These are phyloP conservation scores for Napeogenes inachia DNA, from an alignment of 2,888 invertebrate genomes.

Conservation along the genomic window DNA sequence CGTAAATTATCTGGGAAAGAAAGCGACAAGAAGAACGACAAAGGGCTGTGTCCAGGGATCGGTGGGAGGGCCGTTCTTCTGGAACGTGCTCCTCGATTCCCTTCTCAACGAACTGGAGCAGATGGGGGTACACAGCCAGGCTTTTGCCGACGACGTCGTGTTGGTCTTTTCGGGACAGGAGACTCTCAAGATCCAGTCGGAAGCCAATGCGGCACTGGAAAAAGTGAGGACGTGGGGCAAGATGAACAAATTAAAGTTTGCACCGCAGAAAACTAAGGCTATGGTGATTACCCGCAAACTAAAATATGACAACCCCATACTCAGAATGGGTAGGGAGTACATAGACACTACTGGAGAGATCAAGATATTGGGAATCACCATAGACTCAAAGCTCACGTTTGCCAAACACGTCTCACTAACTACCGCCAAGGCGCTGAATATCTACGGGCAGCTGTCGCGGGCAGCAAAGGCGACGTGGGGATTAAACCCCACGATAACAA, in stretches of 20 bases:
- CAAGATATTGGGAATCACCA: constrained; percentile 10
- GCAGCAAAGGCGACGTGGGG: too few relatives aligned
- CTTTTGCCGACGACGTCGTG: constrained; percentile 8
- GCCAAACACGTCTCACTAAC: not conserved
- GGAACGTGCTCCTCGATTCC: too few relatives aligned
- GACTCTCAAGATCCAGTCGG: not conserved
- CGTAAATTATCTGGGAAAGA: constrained; percentile 13
- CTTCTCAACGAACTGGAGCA: too few relatives aligned
- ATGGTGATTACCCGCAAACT: not conserved
- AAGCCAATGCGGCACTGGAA: constrained; percentile 13
- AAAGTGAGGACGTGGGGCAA: constrained; percentile 12
- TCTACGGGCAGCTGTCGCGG: too few relatives aligned
- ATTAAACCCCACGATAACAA: too few relatives aligned
- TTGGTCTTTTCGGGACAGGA: constrained; percentile 8
- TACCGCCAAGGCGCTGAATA: constrained; percentile 14
- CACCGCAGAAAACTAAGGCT: not conserved
- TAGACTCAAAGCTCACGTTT: constrained; percentile 15
- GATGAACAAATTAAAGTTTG: constrained; percentile 11
- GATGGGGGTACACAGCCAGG: too few relatives aligned
- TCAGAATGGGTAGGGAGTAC: constrained; percentile 9
- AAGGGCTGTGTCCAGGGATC: constrained; percentile 29
- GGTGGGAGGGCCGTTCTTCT: constrained; percentile 15
- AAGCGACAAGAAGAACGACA: constrained; percentile 4
- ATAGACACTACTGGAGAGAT: not conserved
- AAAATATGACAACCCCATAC: constrained; percentile 2